Evolutionary conservation across 2,797 vertebrate genomes (phyloP).

Genomic region (Bovichtus variegatus): DNA sequence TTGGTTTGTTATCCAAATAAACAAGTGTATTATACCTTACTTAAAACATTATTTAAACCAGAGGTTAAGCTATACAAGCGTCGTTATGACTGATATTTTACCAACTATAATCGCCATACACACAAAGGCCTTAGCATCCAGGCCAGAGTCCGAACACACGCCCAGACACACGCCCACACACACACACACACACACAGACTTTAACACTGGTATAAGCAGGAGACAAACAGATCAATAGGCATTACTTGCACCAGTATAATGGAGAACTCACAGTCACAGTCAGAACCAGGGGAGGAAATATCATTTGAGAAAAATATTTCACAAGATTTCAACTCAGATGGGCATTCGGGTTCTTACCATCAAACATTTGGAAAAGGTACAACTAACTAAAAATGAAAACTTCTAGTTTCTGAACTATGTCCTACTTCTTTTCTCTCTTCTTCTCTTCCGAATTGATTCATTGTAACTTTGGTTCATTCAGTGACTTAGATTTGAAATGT

Average conservation of each 20-base stretch:
- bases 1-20: too few relatives aligned
- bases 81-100: too few relatives aligned
- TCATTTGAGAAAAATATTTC: constrained; percentile 34
- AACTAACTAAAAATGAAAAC: background rate
- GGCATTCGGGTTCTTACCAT: background rate
- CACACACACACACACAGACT: constrained; percentile 13
- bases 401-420: background rate
- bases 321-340: constrained; percentile 34
- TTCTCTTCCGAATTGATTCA: background rate
- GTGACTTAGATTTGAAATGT: background rate
- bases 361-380: constrained; percentile 66
- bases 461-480: background rate
- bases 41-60: too few relatives aligned
- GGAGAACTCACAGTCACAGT: constrained; percentile 40
- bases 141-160: too few relatives aligned
- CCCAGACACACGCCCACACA: constrained; percentile 22
- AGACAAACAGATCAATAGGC: constrained; percentile 65
- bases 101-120: too few relatives aligned
- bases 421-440: background rate
- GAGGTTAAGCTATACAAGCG: too few relatives aligned
- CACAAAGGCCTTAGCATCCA: too few relatives aligned
- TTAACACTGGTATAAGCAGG: constrained; percentile 39
- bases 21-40: too few relatives aligned
- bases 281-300: constrained; percentile 34
- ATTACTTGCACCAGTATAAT: constrained; percentile 37